Evolutionary conservation across 1,140 invertebrate species (phyloP).

Genomic region (Drosophila punjabiensis): DNA sequence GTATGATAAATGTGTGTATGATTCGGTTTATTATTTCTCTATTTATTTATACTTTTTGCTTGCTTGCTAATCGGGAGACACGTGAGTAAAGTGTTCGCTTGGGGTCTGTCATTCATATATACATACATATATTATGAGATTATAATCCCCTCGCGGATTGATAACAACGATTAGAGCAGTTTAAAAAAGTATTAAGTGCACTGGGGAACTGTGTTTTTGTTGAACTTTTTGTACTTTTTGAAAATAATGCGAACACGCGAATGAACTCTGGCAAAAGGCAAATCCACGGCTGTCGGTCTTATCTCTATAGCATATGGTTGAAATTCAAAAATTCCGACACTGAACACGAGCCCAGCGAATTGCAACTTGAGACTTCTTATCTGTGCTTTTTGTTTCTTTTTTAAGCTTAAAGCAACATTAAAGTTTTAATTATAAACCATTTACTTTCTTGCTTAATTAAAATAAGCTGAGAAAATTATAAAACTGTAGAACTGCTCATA

Average conservation of each 20-base stretch:
- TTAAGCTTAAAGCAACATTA: conserved; percentile 5
- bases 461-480: no score
- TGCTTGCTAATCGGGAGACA: conserved; percentile 23
- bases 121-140: not conserved
- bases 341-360: conserved; percentile 23
- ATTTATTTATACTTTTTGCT: conserved; percentile 27
- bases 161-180: conserved; percentile 11
- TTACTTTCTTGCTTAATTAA: not conserved
- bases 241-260: conserved; percentile 5
- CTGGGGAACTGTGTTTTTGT: not conserved
- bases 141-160: conserved; percentile 2
- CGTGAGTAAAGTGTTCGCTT: conserved; percentile 27
- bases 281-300: conserved; percentile 5
- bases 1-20: conserved; percentile 13
- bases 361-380: conserved; percentile 31
- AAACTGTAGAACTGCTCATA: no score
- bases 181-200: conserved; percentile 1
- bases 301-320: conserved; percentile 26
- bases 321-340: conserved; percentile 24
- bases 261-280: conserved; percentile 29
- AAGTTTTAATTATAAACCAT: not conserved
- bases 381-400: not conserved
- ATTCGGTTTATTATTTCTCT: conserved; percentile 5
- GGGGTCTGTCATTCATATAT: conserved; percentile 14
- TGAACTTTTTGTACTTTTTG: not conserved